These are phyloP conservation scores for Sphaerodactylus townsendi DNA, from an alignment of 2,113 vertebrate species.

Conservation along the genomic window DNA sequence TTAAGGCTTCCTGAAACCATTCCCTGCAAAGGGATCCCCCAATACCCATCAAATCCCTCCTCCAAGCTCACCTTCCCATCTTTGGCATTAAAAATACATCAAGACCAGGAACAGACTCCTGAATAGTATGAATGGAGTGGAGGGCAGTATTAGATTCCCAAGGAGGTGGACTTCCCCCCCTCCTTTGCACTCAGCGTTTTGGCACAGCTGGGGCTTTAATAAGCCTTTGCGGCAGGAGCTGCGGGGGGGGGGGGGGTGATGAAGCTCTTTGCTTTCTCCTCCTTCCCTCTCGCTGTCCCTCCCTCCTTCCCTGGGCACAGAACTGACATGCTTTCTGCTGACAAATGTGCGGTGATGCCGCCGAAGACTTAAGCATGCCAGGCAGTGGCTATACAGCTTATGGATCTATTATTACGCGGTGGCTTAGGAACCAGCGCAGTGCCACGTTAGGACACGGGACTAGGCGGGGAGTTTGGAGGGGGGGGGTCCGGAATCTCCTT, in stretches of 20 bases:
- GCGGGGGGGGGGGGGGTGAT: background rate
- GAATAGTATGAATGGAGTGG: background rate
- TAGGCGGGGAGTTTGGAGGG: constrained; percentile 40
- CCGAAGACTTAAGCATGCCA: constrained; percentile 69
- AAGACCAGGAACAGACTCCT: background rate
- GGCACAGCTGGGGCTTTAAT: background rate
- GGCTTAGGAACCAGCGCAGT: constrained; percentile 62
- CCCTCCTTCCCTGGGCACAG: constrained; percentile 30
- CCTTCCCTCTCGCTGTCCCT: constrained; percentile 32
- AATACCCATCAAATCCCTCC: background rate
- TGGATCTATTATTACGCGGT: constrained; percentile 70
- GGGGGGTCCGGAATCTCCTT: constrained; percentile 26
- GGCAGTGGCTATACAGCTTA: constrained; percentile 67
- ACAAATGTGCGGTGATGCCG: constrained; percentile 63
- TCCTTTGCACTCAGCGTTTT: background rate
- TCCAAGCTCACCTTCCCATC: background rate
- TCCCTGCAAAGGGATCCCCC: background rate
- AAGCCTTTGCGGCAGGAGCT: constrained; percentile 31
- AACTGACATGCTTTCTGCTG: constrained; percentile 52
- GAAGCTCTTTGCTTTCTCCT: constrained; percentile 23
- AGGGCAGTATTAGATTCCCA: background rate
- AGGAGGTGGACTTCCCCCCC: background rate
- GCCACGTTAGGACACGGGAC: constrained; percentile 51
- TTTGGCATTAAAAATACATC: background rate
- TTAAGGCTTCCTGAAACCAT: background rate